These are phyloP conservation scores for Acridotheres tristis DNA, from an alignment of 2,797 vertebrate genomes.

Conservation along the genomic window DNA sequence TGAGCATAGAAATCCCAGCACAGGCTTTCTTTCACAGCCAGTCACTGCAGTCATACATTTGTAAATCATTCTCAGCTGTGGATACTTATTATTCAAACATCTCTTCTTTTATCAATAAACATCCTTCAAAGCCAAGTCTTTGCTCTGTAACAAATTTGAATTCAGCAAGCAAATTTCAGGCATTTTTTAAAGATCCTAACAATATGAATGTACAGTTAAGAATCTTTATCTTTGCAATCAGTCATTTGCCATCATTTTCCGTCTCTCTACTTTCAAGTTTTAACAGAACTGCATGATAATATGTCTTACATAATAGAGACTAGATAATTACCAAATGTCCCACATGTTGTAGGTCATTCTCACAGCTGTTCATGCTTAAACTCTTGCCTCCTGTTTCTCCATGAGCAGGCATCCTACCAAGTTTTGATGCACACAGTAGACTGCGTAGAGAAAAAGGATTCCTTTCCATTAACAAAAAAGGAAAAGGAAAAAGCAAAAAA, in stretches of 20 bases:
- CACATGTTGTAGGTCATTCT: slow-evolving; percentile 30
- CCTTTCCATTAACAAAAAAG: background rate
- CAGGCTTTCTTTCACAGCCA: background rate
- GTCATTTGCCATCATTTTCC: background rate
- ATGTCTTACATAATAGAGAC: background rate
- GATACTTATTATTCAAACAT: background rate
- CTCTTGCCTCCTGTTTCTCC: background rate
- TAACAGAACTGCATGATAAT: background rate
- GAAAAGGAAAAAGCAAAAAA: accelerated
- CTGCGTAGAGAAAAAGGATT: background rate
- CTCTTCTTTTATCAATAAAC: background rate
- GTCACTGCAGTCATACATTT: background rate
- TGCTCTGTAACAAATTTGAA: background rate
- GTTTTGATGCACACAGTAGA: background rate
- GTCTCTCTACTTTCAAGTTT: background rate
- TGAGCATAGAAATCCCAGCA: background rate
- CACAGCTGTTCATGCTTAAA: background rate
- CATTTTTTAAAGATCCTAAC: background rate
- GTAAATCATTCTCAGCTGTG: background rate
- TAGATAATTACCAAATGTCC: background rate
- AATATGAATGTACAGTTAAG: background rate
- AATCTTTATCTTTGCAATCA: background rate
- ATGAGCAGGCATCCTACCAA: background rate
- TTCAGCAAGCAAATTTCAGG: background rate
- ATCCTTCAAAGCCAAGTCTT: background rate